Conservation (phyloP, 1,140 invertebrate genomes). For the Chionoecetes opilio region DNA sequence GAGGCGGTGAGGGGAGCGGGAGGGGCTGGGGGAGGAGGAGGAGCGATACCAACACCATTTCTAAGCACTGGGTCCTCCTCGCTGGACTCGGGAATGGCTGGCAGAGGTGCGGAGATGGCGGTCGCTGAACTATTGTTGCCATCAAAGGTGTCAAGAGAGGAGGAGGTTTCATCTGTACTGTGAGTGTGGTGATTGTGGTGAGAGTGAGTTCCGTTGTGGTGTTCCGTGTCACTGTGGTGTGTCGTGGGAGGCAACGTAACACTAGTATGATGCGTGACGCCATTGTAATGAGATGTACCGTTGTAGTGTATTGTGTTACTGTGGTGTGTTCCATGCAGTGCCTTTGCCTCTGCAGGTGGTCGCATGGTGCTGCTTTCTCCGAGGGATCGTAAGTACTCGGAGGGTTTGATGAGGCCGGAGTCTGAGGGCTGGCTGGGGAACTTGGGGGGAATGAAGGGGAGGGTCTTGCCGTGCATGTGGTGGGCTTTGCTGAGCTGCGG, state of each 20-base stretch:
- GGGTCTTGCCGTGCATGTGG: constrained; percentile 39
- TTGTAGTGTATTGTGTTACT: neutral
- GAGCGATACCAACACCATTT: constrained; percentile 83
- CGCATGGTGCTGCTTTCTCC: constrained; percentile 83
- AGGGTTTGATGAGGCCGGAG: constrained; percentile 94
- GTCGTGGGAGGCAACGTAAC: neutral
- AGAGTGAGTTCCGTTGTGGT: neutral
- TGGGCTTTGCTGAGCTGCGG: neutral
- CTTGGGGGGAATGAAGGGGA: constrained; percentile 92
- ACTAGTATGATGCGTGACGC: neutral
- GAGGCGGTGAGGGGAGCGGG: constrained; percentile 78
- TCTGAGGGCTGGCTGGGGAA: constrained; percentile 88
- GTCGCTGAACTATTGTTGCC: neutral
- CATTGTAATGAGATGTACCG: neutral
- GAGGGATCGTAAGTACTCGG: constrained; percentile 94
- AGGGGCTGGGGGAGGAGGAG: constrained; percentile 86
- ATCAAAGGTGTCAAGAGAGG: constrained; percentile 36
- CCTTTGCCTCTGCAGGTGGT: neutral
- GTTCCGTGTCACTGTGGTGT: constrained; percentile 42
- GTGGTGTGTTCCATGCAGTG: neutral
- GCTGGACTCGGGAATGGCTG: constrained; percentile 80
- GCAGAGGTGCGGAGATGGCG: constrained; percentile 76
- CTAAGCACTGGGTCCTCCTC: constrained; percentile 66
- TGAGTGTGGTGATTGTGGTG: neutral
- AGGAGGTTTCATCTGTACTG: neutral